A percentile compares a stretch with the other conserved stretches of the same genome.
Conservation (phyloP, 2,797 vertebrate genomes). For the Hippopotamyrus pictus region DNA sequence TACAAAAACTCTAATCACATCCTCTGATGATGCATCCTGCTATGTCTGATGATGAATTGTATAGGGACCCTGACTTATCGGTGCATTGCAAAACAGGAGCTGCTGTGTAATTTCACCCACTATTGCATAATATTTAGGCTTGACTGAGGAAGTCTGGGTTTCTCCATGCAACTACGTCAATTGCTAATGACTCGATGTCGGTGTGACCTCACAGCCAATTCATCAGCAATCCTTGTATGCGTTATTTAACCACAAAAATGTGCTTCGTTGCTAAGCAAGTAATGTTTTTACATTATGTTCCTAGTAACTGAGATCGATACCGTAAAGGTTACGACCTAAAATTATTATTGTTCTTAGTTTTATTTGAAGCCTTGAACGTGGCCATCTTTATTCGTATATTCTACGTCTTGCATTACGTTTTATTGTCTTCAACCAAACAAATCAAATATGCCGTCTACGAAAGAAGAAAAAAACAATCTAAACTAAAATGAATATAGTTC, state of each 20-base stretch:
- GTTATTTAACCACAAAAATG: background rate
- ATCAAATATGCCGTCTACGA: background rate
- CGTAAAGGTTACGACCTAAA: background rate
- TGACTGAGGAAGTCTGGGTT: background rate
- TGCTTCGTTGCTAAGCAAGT: background rate
- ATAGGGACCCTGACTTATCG: background rate
- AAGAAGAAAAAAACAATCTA: background rate
- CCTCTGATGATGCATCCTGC: background rate
- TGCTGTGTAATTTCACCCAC: background rate
- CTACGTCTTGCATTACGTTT: background rate
- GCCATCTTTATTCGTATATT: background rate
- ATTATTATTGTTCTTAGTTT: background rate
- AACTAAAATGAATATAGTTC: background rate
- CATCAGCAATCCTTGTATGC: background rate
- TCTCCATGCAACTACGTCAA: background rate
- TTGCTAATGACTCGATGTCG: background rate
- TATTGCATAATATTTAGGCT: background rate
- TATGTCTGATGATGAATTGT: background rate
- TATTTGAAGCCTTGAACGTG: background rate
- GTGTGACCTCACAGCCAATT: background rate
- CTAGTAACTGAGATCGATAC: background rate
- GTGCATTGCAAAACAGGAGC: background rate
- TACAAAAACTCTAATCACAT: background rate
- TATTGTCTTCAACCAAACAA: background rate
- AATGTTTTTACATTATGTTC: background rate